Base-by-base conservation (phyloP, 2,113 vertebrate species). In the Hymenochirus boettgeri region DNA sequence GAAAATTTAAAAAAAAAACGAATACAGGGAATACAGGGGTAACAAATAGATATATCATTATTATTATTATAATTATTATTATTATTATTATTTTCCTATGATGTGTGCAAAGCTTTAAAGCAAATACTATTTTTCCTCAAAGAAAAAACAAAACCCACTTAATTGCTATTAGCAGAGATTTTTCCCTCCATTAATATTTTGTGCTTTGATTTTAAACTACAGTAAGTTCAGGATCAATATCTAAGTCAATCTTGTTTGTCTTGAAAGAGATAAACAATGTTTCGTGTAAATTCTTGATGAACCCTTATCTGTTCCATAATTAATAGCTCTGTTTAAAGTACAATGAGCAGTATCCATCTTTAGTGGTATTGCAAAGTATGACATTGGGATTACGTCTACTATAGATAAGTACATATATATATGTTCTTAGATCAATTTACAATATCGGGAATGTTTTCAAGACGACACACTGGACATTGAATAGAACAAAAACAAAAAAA, bases 241-340 rank as follows among this genome's bases (percentile, higher is more conserved):
- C 82, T 82, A 84, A 82, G 87, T 87, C 85, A 83, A 86, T 79
- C 86, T 84, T 75, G 76, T 52, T 72, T 71, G 76, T 69, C 72
- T 82, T 80, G 76, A 86, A 81, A 83, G 80, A 88, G 85, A 88
- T 88, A 85, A 84, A 83, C 79, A 76, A 75, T 87, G 89, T 86
- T 84, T 84, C 73, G 79, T 86, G 82, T 86, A 82, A 89, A 86
- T 87, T 86, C 82, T 84, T 83, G 85, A 86, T 87, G 86, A 88
- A 88, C 84, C 75, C 85, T 89, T 88, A 88, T 86, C 88, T 75
- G 62, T 84, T 74, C 79, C 75, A 80, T 85, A 89, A 89, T 87
- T 85, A 86, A 89, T 88, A 84, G 81, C 76, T 56, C 82, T 81
- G 80, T 86, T 89, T 86, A 80, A 86, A 85, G 78, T 83, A 79